Evolutionary conservation across 2,113 vertebrate species (phyloP).

Genomic region (Cyanistes caeruleus): DNA sequence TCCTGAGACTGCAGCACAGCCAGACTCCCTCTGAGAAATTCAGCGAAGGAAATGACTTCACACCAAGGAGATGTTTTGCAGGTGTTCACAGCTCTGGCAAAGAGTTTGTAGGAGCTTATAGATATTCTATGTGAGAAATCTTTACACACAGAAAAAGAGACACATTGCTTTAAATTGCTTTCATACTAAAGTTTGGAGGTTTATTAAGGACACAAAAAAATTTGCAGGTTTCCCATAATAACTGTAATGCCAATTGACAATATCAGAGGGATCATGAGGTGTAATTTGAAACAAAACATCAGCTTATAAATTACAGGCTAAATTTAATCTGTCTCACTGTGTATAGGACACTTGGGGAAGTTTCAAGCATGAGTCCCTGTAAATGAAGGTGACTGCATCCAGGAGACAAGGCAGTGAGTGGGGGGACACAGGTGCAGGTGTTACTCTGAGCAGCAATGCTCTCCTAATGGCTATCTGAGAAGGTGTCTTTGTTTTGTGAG

Average conservation of each 20-base stretch:
- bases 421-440: background rate
- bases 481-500: background rate
- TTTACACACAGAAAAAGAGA: background rate
- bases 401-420: background rate
- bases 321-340: background rate
- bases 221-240: background rate
- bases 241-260: background rate
- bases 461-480: background rate
- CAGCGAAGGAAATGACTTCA: conserved; percentile 10
- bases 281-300: background rate
- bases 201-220: conserved; percentile 17
- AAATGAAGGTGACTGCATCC: background rate
- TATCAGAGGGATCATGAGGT: background rate
- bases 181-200: background rate
- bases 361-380: background rate
- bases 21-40: background rate
- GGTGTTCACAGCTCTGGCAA: conserved; percentile 34
- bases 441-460: background rate
- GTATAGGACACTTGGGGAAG: background rate
- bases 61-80: background rate
- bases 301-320: background rate
- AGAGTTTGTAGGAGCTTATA: background rate
- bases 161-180: background rate
- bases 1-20: background rate
- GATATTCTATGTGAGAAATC: background rate